Evolutionary conservation across 2,888 invertebrate species (phyloP).

Genomic region (Bombylius discolor): DNA sequence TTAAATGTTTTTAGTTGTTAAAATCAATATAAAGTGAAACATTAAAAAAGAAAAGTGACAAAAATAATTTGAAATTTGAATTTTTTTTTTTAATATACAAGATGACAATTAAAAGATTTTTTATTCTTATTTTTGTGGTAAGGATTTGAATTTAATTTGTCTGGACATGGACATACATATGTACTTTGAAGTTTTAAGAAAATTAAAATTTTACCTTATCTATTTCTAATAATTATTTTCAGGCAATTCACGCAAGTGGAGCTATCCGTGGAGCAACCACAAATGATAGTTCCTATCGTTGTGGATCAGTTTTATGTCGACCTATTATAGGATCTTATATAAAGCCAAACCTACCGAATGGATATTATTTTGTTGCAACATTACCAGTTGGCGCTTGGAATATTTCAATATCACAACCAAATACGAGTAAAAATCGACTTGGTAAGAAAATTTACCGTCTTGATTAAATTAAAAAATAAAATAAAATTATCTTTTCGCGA

Average conservation of each 20-base stretch:
- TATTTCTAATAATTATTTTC: background rate
- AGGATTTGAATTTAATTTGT: background rate
- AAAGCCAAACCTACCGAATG: conserved; percentile 58
- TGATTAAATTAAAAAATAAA: no score
- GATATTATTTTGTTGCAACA: conserved; percentile 69
- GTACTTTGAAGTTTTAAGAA: background rate
- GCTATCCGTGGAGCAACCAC: conserved; percentile 29
- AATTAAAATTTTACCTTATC: no score
- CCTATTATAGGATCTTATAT: conserved; percentile 72
- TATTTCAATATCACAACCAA: conserved; percentile 67
- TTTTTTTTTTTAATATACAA: no score
- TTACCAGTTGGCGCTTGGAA: conserved; percentile 77
- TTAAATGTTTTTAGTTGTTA: no score
- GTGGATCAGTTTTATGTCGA: conserved; percentile 45
- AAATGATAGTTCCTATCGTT: conserved; percentile 26
- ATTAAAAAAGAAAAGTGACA: no score
- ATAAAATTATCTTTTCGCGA: no score
- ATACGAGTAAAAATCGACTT: conserved; percentile 64
- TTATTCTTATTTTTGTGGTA: background rate
- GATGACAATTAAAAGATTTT: background rate
- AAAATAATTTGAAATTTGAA: no score
- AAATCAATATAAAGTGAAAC: background rate
- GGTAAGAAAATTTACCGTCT: conserved; percentile 41
- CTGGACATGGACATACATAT: background rate
- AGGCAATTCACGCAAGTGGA: conserved; percentile 30